Evolutionary conservation across 2,888 invertebrate genomes (phyloP).

Genomic region (Willowsia nigromaculata): DNA sequence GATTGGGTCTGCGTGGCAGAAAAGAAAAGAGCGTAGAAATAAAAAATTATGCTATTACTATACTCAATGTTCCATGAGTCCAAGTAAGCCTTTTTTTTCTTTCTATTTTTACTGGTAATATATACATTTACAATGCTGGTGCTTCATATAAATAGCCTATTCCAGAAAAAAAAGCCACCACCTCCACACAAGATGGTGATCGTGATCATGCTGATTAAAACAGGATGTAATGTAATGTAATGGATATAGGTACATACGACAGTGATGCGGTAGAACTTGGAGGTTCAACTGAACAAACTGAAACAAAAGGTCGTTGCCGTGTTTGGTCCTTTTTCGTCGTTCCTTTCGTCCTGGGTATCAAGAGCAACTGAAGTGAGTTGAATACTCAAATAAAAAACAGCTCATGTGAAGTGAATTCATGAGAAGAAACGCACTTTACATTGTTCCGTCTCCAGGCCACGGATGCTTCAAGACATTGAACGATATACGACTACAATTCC

Average conservation of each 20-base stretch:
- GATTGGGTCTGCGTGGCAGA: constrained; percentile 9
- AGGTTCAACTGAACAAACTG: background rate
- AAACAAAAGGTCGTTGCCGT: constrained; percentile 64
- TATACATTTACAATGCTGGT: background rate
- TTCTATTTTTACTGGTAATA: constrained; percentile 11
- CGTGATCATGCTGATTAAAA: constrained; percentile 38
- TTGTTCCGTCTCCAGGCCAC: background rate
- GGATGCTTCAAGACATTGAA: constrained; percentile 17
- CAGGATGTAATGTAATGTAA: constrained; percentile 34
- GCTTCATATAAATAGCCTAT: background rate
- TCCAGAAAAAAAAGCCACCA: background rate
- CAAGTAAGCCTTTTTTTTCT: background rate
- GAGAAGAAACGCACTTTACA: background rate
- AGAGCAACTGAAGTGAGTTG: background rate
- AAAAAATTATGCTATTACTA: background rate
- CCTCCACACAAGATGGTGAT: background rate
- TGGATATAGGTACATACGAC: background rate
- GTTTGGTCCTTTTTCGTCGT: constrained; percentile 13
- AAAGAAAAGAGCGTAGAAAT: background rate
- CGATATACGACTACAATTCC: constrained; percentile 42
- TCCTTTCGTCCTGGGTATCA: too few species aligned
- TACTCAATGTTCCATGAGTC: background rate
- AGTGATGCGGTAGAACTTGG: background rate
- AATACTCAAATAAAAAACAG: constrained; percentile 18
- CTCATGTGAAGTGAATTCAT: background rate